phyloP scores from a whole-genome alignment of 2,888 invertebrate genomes.

The Pelosia muscerda region DNA sequence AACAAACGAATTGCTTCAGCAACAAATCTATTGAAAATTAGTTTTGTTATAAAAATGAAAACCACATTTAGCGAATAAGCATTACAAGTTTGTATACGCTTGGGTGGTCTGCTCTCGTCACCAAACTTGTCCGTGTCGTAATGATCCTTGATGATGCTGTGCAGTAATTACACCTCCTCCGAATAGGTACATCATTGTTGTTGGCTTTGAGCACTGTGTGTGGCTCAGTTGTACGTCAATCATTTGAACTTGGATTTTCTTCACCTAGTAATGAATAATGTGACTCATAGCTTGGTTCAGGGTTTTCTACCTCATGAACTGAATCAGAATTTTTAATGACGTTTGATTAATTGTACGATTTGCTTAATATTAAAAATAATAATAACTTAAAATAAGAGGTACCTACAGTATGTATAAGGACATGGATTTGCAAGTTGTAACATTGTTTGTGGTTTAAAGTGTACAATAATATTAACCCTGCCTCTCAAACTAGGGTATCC shows the following conservation, averaged over 20 bases:
- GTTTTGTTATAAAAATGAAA: neutral
- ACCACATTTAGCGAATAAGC: neutral
- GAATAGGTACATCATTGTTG: conserved; percentile 73
- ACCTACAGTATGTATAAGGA: too few species aligned
- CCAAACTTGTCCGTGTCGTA: conserved; percentile 58
- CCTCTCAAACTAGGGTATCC: too few species aligned
- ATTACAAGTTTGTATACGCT: conserved; percentile 8
- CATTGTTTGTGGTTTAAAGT: too few species aligned
- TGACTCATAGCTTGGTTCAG: too few species aligned
- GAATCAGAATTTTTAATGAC: too few species aligned
- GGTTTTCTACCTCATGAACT: too few species aligned
- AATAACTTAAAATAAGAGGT: too few species aligned
- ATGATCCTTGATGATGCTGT: conserved; percentile 73
- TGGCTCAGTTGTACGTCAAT: conserved; percentile 53
- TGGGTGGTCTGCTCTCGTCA: conserved; percentile 69
- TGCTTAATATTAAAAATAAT: too few species aligned
- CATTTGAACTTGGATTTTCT: conserved; percentile 22
- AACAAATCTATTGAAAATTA: neutral
- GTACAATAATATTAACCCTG: too few species aligned
- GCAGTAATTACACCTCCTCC: conserved; percentile 75
- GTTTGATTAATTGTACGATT: too few species aligned
- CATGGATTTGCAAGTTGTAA: too few species aligned
- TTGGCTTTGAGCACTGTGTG: conserved; percentile 68
- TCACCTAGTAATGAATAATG: conserved; percentile 10
- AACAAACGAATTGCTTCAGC: neutral